Conservation (phyloP, 2,113 vertebrate species). For the Polyodon spathula region DNA sequence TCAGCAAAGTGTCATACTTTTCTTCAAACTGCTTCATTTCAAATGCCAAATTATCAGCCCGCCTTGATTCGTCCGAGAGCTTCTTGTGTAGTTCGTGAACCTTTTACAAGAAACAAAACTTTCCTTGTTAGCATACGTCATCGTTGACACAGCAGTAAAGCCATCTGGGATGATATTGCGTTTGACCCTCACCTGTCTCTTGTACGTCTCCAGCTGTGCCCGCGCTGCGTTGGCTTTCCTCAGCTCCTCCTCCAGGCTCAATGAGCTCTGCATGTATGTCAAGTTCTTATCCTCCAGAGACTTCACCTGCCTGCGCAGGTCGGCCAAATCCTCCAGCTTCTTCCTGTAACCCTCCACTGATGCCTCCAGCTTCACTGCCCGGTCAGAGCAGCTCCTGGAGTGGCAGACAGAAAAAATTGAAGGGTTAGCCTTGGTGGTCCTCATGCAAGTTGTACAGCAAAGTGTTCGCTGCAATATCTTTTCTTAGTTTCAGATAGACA, state of each 20-base stretch:
- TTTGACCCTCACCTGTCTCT: constrained; percentile 67
- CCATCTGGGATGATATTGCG: not conserved
- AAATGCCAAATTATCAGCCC: constrained; percentile 83
- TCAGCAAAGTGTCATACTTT: constrained; percentile 78
- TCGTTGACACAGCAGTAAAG: too few species aligned
- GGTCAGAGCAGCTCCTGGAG: constrained; percentile 72
- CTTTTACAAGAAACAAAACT: constrained; percentile 41
- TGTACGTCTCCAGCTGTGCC: constrained; percentile 85
- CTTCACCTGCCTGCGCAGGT: constrained; percentile 87
- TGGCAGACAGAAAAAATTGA: constrained; percentile 3
- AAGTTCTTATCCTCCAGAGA: constrained; percentile 89
- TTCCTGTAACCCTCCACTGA: constrained; percentile 86
- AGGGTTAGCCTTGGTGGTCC: too few species aligned
- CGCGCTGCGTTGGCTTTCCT: constrained; percentile 90
- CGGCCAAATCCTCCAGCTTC: constrained; percentile 86
- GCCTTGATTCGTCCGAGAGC: constrained; percentile 80
- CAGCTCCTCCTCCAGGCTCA: constrained; percentile 89
- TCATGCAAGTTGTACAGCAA: too few species aligned
- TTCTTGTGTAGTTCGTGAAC: constrained; percentile 87
- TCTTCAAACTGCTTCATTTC: constrained; percentile 87
- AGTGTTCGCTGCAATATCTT: too few species aligned
- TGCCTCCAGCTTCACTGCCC: constrained; percentile 81
- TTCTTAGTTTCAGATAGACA: too few species aligned
- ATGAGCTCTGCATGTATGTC: constrained; percentile 93
- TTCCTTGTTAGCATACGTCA: too few species aligned